Evolutionary conservation across 2,797 vertebrate species (phyloP).

Genomic region (Sebastiscus albofasciatus): DNA sequence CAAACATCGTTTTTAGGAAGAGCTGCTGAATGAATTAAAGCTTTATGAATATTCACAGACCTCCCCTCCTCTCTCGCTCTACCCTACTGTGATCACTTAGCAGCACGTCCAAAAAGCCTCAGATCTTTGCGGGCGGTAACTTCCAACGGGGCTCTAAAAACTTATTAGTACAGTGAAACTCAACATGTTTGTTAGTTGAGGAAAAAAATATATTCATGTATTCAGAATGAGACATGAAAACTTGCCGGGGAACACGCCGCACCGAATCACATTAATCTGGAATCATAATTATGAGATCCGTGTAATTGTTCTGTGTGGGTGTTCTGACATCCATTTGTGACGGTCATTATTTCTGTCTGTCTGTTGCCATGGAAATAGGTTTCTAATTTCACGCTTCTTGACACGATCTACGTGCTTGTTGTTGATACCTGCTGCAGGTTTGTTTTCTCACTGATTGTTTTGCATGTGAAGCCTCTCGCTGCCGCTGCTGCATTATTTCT

Average conservation of each 20-base stretch:
- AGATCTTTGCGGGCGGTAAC: constrained; percentile 45
- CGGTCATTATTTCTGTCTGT: constrained; percentile 10
- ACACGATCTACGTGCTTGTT: background rate
- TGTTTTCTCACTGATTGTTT: background rate
- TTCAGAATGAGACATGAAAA: constrained; percentile 15
- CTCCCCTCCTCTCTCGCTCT: constrained; percentile 41
- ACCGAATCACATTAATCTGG: constrained; percentile 17
- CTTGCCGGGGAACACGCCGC: background rate
- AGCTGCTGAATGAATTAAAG: constrained; percentile 50
- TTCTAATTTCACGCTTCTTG: constrained; percentile 1
- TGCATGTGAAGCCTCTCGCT: background rate
- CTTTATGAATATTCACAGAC: constrained; percentile 61
- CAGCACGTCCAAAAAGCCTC: constrained; percentile 39
- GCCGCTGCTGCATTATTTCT: constrained; percentile 26
- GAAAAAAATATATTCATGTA: background rate
- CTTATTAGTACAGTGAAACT: constrained; percentile 24
- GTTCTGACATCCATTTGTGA: constrained; percentile 23
- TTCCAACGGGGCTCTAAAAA: constrained; percentile 35
- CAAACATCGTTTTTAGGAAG: constrained; percentile 45
- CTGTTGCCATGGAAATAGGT: constrained; percentile 44
- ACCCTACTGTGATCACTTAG: constrained; percentile 56
- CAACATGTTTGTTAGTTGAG: constrained; percentile 45
- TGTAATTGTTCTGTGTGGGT: constrained; percentile 17
- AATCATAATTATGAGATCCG: constrained; percentile 12
- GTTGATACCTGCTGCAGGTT: background rate